A percentile compares a stretch with the other conserved stretches of the same genome.
Conservation (phyloP, 1,140 invertebrate species). For the Macrostomum lignano region DNA sequence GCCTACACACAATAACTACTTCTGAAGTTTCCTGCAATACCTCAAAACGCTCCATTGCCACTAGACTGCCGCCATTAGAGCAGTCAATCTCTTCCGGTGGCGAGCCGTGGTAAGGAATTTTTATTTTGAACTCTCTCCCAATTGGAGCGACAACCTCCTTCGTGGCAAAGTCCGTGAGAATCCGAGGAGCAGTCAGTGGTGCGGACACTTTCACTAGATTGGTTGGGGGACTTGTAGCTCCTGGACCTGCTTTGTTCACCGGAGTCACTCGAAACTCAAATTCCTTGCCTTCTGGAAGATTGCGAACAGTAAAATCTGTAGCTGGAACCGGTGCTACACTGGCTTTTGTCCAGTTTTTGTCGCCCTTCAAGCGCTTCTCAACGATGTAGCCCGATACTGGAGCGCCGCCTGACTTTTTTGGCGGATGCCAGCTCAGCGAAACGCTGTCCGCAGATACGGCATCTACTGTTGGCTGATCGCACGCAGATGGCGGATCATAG, state of each 20-base stretch:
- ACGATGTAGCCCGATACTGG: conserved; percentile 39
- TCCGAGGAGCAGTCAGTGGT: neutral
- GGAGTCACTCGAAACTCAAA: conserved; percentile 89
- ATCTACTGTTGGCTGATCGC: conserved; percentile 40
- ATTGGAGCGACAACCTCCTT: too few species aligned
- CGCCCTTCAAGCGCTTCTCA: conserved; percentile 27
- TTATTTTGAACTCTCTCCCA: too few species aligned
- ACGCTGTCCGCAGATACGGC: conserved; percentile 47
- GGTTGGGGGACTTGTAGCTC: conserved; percentile 58
- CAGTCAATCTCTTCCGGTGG: too few species aligned
- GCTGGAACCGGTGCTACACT: conserved; percentile 10
- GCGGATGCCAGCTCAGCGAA: conserved; percentile 56
- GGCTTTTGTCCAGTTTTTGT: conserved; percentile 23
- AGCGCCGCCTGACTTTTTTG: conserved; percentile 63
- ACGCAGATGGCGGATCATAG: conserved; percentile 37
- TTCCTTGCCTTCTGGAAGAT: conserved; percentile 66
- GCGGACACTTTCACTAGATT: conserved; percentile 50
- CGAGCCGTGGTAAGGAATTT: too few species aligned
- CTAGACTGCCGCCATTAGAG: too few species aligned
- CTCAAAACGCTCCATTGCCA: too few species aligned
- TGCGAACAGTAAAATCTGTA: conserved; percentile 44
- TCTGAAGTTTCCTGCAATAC: too few species aligned
- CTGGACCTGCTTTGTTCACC: conserved; percentile 73
- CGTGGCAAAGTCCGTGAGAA: too few species aligned
- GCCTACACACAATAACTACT: conserved; percentile 46